phyloP scores from a whole-genome alignment of 53 echinoderm and acorn worm genomes.

The Paracentrotus lividus region DNA sequence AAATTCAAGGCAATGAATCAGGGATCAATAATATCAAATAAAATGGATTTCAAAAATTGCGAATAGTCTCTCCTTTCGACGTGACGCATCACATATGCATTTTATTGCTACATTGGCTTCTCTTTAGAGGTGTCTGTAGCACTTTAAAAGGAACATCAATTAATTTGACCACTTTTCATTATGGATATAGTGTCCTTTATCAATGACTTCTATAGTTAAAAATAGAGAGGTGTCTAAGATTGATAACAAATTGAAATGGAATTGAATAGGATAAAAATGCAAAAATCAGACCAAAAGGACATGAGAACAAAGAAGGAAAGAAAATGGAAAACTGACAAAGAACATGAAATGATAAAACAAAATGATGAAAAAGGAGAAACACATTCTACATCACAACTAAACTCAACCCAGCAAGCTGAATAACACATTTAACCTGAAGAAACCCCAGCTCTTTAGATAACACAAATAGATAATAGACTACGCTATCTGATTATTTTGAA shows the following conservation, averaged over 20 bases:
- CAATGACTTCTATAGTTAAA: neutral
- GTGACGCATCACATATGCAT: too few relatives aligned
- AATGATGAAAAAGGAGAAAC: neutral
- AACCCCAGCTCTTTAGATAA: too few relatives aligned
- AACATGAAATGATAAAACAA: neutral
- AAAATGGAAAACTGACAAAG: neutral
- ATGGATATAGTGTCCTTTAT: neutral
- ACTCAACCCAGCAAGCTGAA: neutral
- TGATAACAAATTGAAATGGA: neutral
- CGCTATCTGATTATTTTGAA: neutral
- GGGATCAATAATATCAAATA: too few relatives aligned
- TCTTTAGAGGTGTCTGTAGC: too few relatives aligned
- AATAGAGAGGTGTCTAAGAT: neutral
- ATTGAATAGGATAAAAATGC: neutral
- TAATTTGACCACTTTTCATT: neutral
- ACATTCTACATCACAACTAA: neutral
- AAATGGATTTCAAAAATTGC: too few relatives aligned
- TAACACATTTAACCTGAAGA: neutral
- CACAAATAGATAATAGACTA: neutral
- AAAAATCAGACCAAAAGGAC: neutral
- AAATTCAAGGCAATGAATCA: too few relatives aligned
- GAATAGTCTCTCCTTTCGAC: too few relatives aligned
- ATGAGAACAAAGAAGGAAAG: neutral
- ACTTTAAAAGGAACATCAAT: too few relatives aligned
- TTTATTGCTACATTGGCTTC: too few relatives aligned